Base-by-base conservation (phyloP, 2,113 vertebrate species). In the Pygathrix nemaeus region DNA sequence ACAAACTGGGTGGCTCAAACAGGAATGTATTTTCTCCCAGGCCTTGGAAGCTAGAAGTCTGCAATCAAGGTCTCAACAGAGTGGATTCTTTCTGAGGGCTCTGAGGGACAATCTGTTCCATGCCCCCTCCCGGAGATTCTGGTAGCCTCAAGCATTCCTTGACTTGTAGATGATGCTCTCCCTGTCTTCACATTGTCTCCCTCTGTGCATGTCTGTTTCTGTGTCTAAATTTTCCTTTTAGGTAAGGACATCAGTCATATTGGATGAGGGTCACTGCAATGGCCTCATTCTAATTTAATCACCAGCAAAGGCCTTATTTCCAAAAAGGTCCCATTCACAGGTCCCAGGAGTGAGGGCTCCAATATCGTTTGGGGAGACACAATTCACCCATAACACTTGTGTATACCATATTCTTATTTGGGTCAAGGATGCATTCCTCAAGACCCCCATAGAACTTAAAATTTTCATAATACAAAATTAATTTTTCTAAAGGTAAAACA, bases 401-500 rank as follows among this genome's bases (percentile, higher is more conserved):
- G 52, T 40, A 76, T 0, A 43, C 2, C 1, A 21, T 64, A 38
- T 76, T 61, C 78, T 97, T 50, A n/a, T 50, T 52, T 59, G 12
- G 72, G 4, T 82, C 73, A 83, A 92, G n/a, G 30, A 82, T 30
- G 17, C 32, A 55, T 66, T 73, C 11, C 3, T 40, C 3, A 92
- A 96, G 73, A 48, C 40, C n/a, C 92, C 25, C 16, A 61, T 14
- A 11, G 40, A n/a, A 86, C 38, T 87, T 61, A 57, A 86, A 81
- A n/a, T 17, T 70, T 90, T 76, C 43, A 27, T 87, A 64, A n/a
- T n/a, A 32, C 17, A 64, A 57, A 76, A 93, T 52, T n/a, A 86
- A 50, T 38, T 88, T 79, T 94, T 89, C 59, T 55, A 43, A 83
- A 88, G n/a, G 68, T 57, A 61, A 90, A 94, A 40, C 32, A 76